These are phyloP conservation scores for Nycticryphes semicollaris DNA, from an alignment of 2,113 vertebrate species.

Conservation along the genomic window DNA sequence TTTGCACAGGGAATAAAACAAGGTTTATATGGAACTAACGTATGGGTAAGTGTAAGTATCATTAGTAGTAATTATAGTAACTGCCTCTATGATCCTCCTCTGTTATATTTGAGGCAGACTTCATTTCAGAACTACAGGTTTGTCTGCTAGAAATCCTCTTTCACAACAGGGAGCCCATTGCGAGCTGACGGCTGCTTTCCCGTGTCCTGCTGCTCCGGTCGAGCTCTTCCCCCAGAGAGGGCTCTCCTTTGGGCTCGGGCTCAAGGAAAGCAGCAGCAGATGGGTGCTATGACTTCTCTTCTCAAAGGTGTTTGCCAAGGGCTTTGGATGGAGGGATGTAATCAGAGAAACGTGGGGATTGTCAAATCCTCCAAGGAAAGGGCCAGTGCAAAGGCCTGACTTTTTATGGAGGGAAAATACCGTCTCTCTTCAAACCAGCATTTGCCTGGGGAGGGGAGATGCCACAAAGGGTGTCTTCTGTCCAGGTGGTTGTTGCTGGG, in stretches of 20 bases:
- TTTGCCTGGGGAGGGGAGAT: neutral
- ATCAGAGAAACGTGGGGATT: neutral
- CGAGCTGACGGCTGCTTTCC: neutral
- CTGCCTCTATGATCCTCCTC: constrained; percentile 48
- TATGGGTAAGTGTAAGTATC: constrained; percentile 14
- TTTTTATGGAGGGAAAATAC: neutral
- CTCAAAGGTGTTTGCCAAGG: fast-evolving
- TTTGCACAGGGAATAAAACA: constrained; percentile 19
- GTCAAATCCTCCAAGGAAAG: neutral
- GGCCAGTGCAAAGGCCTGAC: neutral
- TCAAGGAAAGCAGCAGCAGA: neutral
- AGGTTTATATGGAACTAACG: neutral
- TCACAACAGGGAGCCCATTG: neutral
- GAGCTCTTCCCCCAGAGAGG: neutral
- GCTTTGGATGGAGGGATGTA: neutral
- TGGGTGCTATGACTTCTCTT: fast-evolving
- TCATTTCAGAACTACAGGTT: constrained; percentile 25
- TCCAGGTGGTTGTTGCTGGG: neutral
- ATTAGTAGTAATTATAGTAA: constrained; percentile 39
- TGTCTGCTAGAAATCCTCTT: constrained; percentile 41
- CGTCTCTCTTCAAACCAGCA: fast-evolving
- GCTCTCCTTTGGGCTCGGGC: neutral
- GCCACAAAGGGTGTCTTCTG: neutral
- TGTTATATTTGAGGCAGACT: constrained; percentile 22
- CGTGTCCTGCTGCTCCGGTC: fast-evolving